Evolutionary conservation across 2,888 invertebrate genomes (phyloP), one percentile per base, ranked within the genome.

Genomic region (Dicyrtomina minuta): DNA sequence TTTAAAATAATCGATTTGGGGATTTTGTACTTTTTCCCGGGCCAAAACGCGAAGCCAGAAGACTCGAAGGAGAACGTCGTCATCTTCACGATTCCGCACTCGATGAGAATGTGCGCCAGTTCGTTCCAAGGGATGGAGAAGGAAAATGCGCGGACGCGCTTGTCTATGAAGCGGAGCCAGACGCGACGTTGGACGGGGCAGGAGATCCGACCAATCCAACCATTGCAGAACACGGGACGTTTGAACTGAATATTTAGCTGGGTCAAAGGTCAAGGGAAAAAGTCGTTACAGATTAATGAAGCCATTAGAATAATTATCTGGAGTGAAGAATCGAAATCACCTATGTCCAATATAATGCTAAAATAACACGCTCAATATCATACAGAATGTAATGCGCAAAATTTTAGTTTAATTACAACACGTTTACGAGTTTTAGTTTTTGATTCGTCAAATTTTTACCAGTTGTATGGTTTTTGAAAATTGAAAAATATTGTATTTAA

Each of bases 31-130:
- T 56, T 66, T 56, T 53, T 55, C 44, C 66, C 66, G 15, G 56
- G 56, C 55, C 56, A 66, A 24, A 66, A 66, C 4, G 66, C 56
- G 26, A 66, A 66, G 20, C 66, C 66, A 26, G 66, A 66, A 10
- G 66, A 66, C 44, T 66, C 66, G 20, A 66, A 66, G 26, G 55
- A 55, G 24, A 66, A 66, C 1, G 41, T 56, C 13, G 26, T 44
- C 24, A 66, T 43, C 26, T 56, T 56, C 3, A 66, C 39, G 15
- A 66, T 24, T 2, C 66, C 66, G 5, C 33, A 22, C n/a, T 66
- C 56, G 8, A 66, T 56, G 8, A 66, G 44, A 22, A 66, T 66
- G 26, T 66, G 66, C 24, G 66, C 66, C 17, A 66, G 17, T n/a
- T 66, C 55, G 22, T 56, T 66, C 66, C 66, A 66, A 22, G 66